Evolutionary conservation across 2,797 vertebrate species (phyloP).

Genomic region (Poeciliopsis presidionis): DNA sequence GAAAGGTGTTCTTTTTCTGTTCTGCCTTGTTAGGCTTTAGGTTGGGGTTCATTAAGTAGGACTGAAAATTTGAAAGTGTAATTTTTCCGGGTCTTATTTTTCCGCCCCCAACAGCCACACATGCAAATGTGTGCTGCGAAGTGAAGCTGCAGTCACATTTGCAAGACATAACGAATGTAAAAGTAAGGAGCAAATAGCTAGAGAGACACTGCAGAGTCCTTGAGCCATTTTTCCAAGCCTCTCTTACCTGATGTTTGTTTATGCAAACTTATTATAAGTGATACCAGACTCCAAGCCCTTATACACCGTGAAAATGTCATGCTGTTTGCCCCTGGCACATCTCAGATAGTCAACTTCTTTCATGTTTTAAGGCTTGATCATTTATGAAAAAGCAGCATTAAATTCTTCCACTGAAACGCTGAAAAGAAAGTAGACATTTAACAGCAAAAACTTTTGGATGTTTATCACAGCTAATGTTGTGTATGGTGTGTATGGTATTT

Average conservation of each 20-base stretch:
- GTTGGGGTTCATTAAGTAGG: conserved; percentile 14
- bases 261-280: neutral
- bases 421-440: neutral
- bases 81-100: neutral
- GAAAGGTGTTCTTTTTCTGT: conserved; percentile 9
- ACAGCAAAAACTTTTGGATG: neutral
- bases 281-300: neutral
- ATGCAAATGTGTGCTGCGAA: conserved; percentile 19
- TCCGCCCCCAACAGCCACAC: neutral
- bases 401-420: neutral
- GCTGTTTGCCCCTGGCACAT: neutral
- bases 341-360: neutral
- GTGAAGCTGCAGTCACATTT: conserved; percentile 7
- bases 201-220: neutral
- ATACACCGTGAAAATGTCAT: neutral
- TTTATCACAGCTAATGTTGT: neutral
- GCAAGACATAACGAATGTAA: neutral
- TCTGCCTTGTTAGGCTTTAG: conserved; percentile 5
- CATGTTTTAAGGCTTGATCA: neutral
- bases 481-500: neutral
- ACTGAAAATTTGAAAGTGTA: conserved; percentile 4
- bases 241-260: neutral
- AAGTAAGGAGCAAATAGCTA: conserved; percentile 17
- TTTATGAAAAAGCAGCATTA: neutral
- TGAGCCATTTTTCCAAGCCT: conserved; percentile 1